A percentile compares a stretch with the other conserved stretches of the same genome.
Conservation (phyloP, 2,888 invertebrate species). For the Phymatocera aterrima region DNA sequence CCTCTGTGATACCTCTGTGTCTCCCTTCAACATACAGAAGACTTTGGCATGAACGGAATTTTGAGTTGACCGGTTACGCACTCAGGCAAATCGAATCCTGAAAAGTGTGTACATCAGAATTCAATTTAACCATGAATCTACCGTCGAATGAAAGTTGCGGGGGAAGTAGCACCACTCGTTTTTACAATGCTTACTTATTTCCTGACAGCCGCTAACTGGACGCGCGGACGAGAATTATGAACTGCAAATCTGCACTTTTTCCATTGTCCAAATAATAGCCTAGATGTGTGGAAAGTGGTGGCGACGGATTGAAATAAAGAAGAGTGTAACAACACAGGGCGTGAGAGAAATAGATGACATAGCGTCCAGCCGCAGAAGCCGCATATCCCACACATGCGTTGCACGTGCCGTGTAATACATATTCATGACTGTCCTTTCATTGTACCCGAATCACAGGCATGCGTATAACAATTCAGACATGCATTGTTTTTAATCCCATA, state of each 20-base stretch:
- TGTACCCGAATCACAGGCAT: slow-evolving; percentile 23
- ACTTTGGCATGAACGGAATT: neutral
- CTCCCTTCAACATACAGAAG: neutral
- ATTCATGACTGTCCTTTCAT: slow-evolving; percentile 45
- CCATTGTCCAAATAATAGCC: slow-evolving; percentile 25
- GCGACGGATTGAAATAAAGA: slow-evolving; percentile 10
- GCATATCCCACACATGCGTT: slow-evolving; percentile 45
- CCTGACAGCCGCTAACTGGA: neutral
- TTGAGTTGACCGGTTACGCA: slow-evolving; percentile 1
- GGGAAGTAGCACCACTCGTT: neutral
- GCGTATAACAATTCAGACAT: slow-evolving; percentile 45
- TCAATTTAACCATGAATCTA: neutral
- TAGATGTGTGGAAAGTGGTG: neutral
- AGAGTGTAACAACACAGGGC: neutral
- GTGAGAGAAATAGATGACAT: slow-evolving; percentile 9
- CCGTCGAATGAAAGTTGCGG: neutral
- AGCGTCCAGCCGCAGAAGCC: slow-evolving; percentile 31
- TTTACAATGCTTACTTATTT: neutral
- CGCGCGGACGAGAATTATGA: slow-evolving; percentile 12
- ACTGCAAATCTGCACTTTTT: slow-evolving; percentile 34
- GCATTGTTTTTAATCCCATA: slow-evolving; percentile 46
- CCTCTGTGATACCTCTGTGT: neutral
- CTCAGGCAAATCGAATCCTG: neutral
- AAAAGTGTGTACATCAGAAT: neutral
- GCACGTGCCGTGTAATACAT: slow-evolving; percentile 45